phyloP scores from a whole-genome alignment of 2,797 vertebrate species.

The Chloroceryle amazona region DNA sequence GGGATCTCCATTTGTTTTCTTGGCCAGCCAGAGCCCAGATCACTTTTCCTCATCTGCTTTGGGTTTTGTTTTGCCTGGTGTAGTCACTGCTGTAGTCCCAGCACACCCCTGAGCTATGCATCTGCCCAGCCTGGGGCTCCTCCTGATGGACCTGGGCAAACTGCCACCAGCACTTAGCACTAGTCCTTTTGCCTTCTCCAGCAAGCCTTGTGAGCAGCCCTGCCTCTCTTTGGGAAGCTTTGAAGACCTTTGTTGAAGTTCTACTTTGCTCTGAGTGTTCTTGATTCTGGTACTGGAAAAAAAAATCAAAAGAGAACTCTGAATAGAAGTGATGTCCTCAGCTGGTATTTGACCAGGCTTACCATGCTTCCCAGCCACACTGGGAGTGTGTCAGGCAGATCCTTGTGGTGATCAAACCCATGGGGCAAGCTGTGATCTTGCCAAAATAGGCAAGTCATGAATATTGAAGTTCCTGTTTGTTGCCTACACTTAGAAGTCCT shows the following conservation, averaged over 20 bases:
- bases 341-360: background rate
- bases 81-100: background rate
- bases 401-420: background rate
- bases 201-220: background rate
- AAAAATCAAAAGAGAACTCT: background rate
- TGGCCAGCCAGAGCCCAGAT: background rate
- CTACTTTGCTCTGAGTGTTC: background rate
- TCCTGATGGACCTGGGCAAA: background rate
- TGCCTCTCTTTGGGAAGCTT: background rate
- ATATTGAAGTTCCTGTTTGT: background rate
- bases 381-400: background rate
- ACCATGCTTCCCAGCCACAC: background rate
- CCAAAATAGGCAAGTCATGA: background rate
- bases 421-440: background rate
- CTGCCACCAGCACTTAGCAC: background rate
- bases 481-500: background rate
- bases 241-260: background rate
- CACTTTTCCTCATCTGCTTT: background rate
- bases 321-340: background rate
- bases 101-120: fast-evolving
- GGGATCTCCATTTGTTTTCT: background rate
- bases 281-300: background rate
- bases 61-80: background rate
- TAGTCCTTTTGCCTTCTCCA: background rate
- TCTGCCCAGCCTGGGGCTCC: background rate